Base-by-base conservation (phyloP, 2,888 invertebrate species). In the Nineta flava region DNA sequence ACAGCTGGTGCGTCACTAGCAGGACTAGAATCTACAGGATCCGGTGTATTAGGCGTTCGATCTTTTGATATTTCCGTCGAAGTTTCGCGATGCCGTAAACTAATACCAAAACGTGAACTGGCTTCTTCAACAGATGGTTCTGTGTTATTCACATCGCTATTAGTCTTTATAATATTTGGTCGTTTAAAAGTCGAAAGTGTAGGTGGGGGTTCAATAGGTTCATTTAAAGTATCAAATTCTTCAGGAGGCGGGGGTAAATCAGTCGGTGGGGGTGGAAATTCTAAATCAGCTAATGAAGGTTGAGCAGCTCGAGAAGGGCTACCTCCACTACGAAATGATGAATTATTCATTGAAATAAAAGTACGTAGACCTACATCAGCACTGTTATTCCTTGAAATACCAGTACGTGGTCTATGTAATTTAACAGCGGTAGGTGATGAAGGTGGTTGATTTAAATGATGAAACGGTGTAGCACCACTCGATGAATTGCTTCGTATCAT, bases 401-500 rank as follows among this genome's bases (percentile, higher is more conserved):
- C 67, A 45, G 69, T 73, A 53, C 73, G 68, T 59, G 70, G 73
- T 13, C 74, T 66, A 53, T 70, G 71, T 56, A 79, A 68, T 52
- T 79, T 77, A 54, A 77, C 70, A 49, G 74, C 75, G 1, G 78
- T 73, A 15, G 81, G 79, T 49, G 78, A 78, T 52, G 73, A 73
- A 1, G 75, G 73, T 1, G 74, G 72, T 47, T 68, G 68, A 66
- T 73, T 55, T 60, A 74, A 57, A 4, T 63, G 57, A 65, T 70
- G 55, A 71, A 67, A 78, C 55, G 76, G 74, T 1, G 81, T 81
- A 9, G 85, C 85, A 9, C 88, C 88, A 45, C 87, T 84, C 0
- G 88, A 88, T 0, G 88, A 88, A 66, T 90, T 91, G 60, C 87
- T 88, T 38, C 90, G 77, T 53, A 87, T 90, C 90, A 91, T 91